These are phyloP conservation scores for Ametastegia equiseti DNA, from an alignment of 2,888 invertebrate species.

Conservation along the genomic window DNA sequence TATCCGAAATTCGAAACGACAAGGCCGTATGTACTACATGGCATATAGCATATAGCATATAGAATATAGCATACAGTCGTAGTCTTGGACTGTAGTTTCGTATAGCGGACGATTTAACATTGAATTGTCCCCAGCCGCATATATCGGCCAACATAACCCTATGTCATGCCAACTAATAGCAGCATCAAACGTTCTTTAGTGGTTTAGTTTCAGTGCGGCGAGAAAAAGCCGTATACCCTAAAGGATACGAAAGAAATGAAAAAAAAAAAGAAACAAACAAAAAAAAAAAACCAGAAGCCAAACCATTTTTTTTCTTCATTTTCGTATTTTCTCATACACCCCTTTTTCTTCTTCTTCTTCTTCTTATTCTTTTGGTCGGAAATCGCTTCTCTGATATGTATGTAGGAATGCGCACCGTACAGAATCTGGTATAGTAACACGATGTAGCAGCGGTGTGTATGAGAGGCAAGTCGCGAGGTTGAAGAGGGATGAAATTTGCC, in stretches of 20 bases:
- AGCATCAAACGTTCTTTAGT: constrained; percentile 44
- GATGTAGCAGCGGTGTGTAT: too few species aligned
- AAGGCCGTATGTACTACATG: too few species aligned
- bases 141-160: constrained; percentile 40
- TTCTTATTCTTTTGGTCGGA: not conserved
- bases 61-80: too few species aligned
- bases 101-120: constrained; percentile 49
- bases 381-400: too few species aligned
- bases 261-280: not conserved
- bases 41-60: too few species aligned
- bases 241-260: not conserved
- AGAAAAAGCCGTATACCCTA: constrained; percentile 27
- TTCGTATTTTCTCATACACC: not conserved
- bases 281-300: too few species aligned
- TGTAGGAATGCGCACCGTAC: not conserved
- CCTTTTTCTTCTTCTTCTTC: not conserved
- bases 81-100: constrained; percentile 1
- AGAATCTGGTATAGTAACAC: too few species aligned
- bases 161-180: constrained; percentile 46
- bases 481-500: constrained; percentile 34
- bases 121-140: constrained; percentile 46
- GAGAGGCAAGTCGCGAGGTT: not conserved
- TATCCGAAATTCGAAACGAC: too few species aligned
- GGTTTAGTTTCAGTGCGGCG: constrained; percentile 38
- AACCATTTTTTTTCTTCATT: not conserved